Base-by-base conservation (phyloP, 2,113 vertebrate genomes). In the Ictidomys tridecemlineatus region DNA sequence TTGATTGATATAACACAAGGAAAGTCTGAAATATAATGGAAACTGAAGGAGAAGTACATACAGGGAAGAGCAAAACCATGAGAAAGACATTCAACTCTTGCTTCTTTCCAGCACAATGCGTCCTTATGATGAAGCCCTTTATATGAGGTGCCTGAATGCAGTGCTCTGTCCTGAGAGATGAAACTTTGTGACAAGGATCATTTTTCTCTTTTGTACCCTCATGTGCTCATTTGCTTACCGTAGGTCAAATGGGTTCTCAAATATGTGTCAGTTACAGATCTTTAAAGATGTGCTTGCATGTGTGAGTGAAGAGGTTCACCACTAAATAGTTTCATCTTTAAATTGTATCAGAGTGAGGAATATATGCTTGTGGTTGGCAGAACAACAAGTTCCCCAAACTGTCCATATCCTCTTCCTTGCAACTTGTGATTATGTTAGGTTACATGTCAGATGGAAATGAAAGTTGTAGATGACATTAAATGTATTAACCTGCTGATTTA, bases 91-190 rank as follows among this genome's bases (percentile, higher is more conserved):
- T 2, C 5, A 13, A 34, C 56, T 10, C 0, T 28, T 37, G 22
- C 4, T 8, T 48, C 4, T 32, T 32, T 51, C 26, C 26, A 3
- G 7, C 0, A 0, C 2, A 11, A 0, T 8, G 45, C 3, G 0
- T 72, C 26, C 42, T 42, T 22, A 3, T 0, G 56, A 4, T 17
- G 37, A 37, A 92, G 37, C n/a, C 24, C 8, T 61, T 56, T 14
- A 11, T 9, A 11, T 28, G 39, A 69, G 70, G 18, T 61, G 45
- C 42, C 30, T 70, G n/a, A 3, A 26, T 20, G n/a, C 11, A 14
- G 1, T 9, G n/a, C 14, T 70, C 30, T 69, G 42, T 53, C n/a
- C 20, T 63, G 34, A 69, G 85, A 88, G 10, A 14, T 37, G 11
- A 69, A 56, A 6, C 61, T 7, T 14, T 48, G 42, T 24, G 6